These are phyloP conservation scores for Pilophorus perplexus DNA, from an alignment of 2,888 invertebrate species.

Conservation along the genomic window DNA sequence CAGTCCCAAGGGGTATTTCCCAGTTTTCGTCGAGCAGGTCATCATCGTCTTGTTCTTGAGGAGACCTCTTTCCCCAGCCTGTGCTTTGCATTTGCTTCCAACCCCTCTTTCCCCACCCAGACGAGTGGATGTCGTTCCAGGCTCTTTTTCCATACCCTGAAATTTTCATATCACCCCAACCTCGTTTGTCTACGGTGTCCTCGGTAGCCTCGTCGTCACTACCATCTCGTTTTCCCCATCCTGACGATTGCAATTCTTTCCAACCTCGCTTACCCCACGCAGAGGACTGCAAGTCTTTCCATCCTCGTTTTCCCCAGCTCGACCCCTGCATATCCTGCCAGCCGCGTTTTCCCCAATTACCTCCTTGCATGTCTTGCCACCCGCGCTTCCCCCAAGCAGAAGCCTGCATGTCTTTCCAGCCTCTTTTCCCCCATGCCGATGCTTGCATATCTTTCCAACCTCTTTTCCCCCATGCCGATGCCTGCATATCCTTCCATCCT, in stretches of 20 bases:
- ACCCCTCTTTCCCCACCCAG: conserved; percentile 58
- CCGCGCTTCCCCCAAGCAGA: conserved; percentile 52
- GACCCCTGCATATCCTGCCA: conserved; percentile 47
- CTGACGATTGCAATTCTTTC: conserved; percentile 23
- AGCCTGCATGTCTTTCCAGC: conserved; percentile 60
- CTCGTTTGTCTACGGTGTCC: conserved; percentile 14
- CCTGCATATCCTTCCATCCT: conserved; percentile 61
- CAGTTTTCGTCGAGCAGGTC: conserved; percentile 13
- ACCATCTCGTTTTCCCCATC: conserved; percentile 26
- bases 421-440: conserved; percentile 60
- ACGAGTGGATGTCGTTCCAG: conserved; percentile 34
- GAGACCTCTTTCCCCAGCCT: conserved; percentile 53
- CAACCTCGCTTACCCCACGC: conserved; percentile 32
- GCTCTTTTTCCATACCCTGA: conserved; percentile 33
- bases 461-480: conserved; percentile 52
- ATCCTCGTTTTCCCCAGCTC: conserved; percentile 60
- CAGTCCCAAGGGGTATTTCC: not conserved
- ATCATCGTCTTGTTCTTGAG: conserved; percentile 54
- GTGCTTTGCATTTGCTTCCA: conserved; percentile 60
- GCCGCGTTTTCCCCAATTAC: conserved; percentile 61
- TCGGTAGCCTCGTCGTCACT: not conserved
- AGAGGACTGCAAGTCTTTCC: conserved; percentile 54
- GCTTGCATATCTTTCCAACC: conserved; percentile 59
- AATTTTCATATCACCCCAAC: conserved; percentile 33
- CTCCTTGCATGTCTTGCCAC: conserved; percentile 59